Base-by-base conservation (phyloP, 2,797 vertebrate genomes). In the Bradypodion pumilum region DNA sequence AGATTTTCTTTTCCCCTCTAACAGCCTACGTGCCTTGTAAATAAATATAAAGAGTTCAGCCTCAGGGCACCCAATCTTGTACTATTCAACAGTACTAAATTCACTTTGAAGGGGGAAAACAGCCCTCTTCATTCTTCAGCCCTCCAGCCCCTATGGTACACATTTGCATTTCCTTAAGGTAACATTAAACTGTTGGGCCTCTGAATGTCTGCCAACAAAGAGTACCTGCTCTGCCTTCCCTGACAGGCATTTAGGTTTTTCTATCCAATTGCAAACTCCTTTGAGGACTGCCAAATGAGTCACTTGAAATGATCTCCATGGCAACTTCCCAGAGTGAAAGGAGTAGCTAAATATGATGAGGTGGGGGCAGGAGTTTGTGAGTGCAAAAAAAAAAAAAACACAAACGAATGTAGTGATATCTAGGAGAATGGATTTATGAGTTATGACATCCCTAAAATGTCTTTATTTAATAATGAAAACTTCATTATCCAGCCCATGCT, bases 391-490 rank as follows among this genome's bases (percentile, higher is more conserved):
- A 95, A n/a, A n/a, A n/a, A 94, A 95, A n/a, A n/a, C n/a, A 95
- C 94, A 94, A 85, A 93, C 78, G 83, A 85, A 79, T 77, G 87
- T 69, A 82, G 85, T 88, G 72, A 78, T 88, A 86, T 23, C 88
- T 83, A 87, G 84, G 37, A 84, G 88, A 93, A 93, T 83, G 87
- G 93, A 95, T 95, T 94, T 93, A 94, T 95, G 90, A 91, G 91
- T 93, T 94, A 93, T 94, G 95, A 94, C 94, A 91, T 87, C 92
- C 92, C 92, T 95, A 93, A 96, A 95, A 95, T 95, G 94, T 95
- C 94, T 96, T 95, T 94, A 95, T 96, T 95, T 95, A 96, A 96
- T 96, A 96, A 96, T 95, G 95, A 96, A 96, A 95, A 95, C 95
- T 96, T 95, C 95, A 95, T 96, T 96, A 96, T 92, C 94, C 79